Percentiles rank a stretch among this genome's conserved stretches.
Conservation (phyloP, 2,797 vertebrate genomes). For the Knipowitschia caucasica region DNA sequence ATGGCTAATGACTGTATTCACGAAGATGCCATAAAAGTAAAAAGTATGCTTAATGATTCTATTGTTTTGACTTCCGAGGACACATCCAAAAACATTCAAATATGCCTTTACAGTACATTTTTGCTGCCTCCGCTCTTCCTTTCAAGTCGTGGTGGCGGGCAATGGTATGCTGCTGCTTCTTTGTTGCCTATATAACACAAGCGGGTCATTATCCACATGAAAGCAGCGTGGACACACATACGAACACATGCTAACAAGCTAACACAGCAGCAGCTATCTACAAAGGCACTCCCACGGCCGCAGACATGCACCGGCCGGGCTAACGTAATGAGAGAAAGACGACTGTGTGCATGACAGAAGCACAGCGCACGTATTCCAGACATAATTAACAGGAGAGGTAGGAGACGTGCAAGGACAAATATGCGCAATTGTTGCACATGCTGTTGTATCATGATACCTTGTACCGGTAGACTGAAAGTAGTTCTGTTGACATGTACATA, state of each 20-base stretch:
- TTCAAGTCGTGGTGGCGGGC: too few species aligned
- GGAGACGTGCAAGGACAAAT: too few species aligned
- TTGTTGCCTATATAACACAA: conserved; percentile 7
- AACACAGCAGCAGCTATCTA: conserved; percentile 20
- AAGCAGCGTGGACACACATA: conserved; percentile 18
- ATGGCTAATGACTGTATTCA: too few species aligned
- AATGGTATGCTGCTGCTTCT: conserved; percentile 45
- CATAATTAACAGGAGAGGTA: conserved; percentile 6
- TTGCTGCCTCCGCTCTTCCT: conserved; percentile 45
- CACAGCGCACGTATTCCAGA: neutral
- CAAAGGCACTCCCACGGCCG: conserved; percentile 26
- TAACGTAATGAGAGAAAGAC: conserved; percentile 25
- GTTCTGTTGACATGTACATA: too few species aligned
- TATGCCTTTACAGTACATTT: conserved; percentile 13
- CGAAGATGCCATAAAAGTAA: too few species aligned
- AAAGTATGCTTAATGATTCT: too few species aligned
- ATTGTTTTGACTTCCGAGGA: too few species aligned
- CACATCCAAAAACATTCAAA: neutral
- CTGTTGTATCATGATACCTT: too few species aligned
- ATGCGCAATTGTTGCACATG: too few species aligned
- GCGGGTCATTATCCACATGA: conserved; percentile 48
- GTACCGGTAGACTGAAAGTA: too few species aligned
- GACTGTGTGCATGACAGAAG: too few species aligned
- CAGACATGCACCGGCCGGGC: neutral
- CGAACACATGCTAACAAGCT: conserved; percentile 7